Evolutionary conservation across 2,888 invertebrate genomes (phyloP), one percentile per base, ranked within the genome.

Genomic region (Leucophenga maculata): DNA sequence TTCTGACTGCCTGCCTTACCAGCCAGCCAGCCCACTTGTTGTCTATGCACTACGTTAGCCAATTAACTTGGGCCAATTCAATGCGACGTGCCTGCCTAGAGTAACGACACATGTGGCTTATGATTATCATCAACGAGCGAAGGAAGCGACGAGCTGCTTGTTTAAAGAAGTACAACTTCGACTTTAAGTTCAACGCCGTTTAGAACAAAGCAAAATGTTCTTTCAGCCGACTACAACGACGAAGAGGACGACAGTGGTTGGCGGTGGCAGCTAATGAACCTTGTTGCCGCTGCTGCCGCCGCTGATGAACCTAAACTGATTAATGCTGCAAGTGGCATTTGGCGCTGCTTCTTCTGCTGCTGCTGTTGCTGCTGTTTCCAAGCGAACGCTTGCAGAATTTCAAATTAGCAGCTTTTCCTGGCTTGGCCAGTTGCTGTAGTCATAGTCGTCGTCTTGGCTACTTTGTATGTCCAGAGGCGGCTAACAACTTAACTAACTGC

Each of bases 401-500:
- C 16, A 59, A 70, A 70, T 70, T 70, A 68, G 70, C 64, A 13
- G 18, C 46, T 39, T 62, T 65, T 13, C n/a, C 8, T 11, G 39
- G 8, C 11, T 11, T 11, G 11, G 39, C 8, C 39, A 1, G 20
- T 31, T 39, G 46, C 6, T 26, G 67, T 20, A 13, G 67, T 22
- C 11, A 9, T 18, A 32, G 46, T 54, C 57, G 26, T 26, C 31
- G 16, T 68, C 31, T 68, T 14, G 52, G 22, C 57, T 31, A 50
- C 20, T 52, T 55, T 55, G 55, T 55, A 26, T 9, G 20, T 26
- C 78, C 70, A 73, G 73, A 78, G 80, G 77, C 73, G 69, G 80
- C 82, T 83, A 83, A 80, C 80, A 80, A 83, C 83, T 81, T 80
- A 80, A 80, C 80, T 80, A 83, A 83, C 81, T 72, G 65, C 74